Percentiles rank a stretch among this genome's conserved stretches.
Conservation (phyloP, 2,888 invertebrate species). For the Eupeodes latifasciatus region DNA sequence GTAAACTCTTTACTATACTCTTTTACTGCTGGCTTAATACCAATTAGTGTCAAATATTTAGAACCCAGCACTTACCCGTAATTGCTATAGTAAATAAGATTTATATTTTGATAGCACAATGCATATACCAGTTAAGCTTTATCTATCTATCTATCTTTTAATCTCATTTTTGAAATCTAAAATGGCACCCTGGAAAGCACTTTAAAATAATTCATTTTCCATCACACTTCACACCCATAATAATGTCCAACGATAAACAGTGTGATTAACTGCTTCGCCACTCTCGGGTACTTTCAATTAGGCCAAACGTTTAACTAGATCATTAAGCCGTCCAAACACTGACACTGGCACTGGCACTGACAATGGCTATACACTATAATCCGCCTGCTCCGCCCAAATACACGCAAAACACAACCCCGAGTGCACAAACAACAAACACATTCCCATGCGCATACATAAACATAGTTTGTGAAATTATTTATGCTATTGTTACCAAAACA, state of each 20-base stretch:
- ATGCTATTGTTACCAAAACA: constrained; percentile 35
- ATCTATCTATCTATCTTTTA: neutral
- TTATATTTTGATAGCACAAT: neutral
- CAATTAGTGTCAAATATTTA: neutral
- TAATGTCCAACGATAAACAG: constrained; percentile 37
- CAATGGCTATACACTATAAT: neutral
- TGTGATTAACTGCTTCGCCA: constrained; percentile 55
- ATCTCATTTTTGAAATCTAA: neutral
- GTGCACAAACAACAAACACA: constrained; percentile 15
- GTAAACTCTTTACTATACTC: neutral
- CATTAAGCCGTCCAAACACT: constrained; percentile 54
- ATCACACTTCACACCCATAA: constrained; percentile 25
- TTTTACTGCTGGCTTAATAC: neutral
- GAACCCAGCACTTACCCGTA: constrained; percentile 3
- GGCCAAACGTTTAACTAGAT: constrained; percentile 58
- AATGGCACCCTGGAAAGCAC: constrained; percentile 18
- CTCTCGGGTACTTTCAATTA: constrained; percentile 55
- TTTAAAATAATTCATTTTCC: constrained; percentile 51
- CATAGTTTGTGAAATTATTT: constrained; percentile 66
- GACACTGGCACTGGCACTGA: neutral
- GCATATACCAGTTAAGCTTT: neutral
- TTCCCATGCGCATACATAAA: neutral
- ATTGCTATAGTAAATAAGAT: constrained; percentile 23
- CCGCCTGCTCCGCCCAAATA: constrained; percentile 2
- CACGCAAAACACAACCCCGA: constrained; percentile 22